Percentiles rank a stretch among this genome's conserved stretches.
Evolutionary conservation across 2,888 invertebrate genomes (phyloP).

Genomic region (Eupsilia transversa): DNA sequence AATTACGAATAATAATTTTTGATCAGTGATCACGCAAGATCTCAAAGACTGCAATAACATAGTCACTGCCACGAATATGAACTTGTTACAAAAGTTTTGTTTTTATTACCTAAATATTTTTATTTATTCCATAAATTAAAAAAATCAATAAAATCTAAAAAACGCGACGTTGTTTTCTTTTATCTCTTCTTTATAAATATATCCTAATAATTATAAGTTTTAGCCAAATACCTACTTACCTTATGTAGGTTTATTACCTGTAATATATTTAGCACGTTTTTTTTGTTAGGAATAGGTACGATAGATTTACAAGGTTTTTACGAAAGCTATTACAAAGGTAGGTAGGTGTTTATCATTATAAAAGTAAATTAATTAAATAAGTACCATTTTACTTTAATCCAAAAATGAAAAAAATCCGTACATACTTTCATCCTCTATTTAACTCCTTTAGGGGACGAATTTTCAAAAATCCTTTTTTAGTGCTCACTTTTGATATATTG

Average conservation of each 20-base stretch:
- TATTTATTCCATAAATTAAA: constrained; percentile 86
- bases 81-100: constrained; percentile 85
- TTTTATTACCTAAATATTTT: constrained; percentile 86
- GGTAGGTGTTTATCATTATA: background rate
- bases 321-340: background rate
- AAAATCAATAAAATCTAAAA: constrained; percentile 85
- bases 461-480: background rate
- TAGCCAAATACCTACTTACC: background rate
- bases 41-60: constrained; percentile 88
- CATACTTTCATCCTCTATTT: background rate
- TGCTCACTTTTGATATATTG: background rate
- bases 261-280: background rate
- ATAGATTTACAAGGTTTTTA: background rate
- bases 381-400: background rate
- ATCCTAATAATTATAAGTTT: background rate
- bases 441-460: background rate
- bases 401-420: background rate
- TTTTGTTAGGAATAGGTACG: background rate
- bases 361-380: background rate
- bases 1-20: constrained; percentile 61
- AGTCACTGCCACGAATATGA: constrained; percentile 86
- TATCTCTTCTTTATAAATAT: background rate
- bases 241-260: background rate
- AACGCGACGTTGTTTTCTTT: constrained; percentile 61
- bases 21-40: constrained; percentile 77